Conservation (phyloP, 2,113 vertebrate species). For the Chionis minor region DNA sequence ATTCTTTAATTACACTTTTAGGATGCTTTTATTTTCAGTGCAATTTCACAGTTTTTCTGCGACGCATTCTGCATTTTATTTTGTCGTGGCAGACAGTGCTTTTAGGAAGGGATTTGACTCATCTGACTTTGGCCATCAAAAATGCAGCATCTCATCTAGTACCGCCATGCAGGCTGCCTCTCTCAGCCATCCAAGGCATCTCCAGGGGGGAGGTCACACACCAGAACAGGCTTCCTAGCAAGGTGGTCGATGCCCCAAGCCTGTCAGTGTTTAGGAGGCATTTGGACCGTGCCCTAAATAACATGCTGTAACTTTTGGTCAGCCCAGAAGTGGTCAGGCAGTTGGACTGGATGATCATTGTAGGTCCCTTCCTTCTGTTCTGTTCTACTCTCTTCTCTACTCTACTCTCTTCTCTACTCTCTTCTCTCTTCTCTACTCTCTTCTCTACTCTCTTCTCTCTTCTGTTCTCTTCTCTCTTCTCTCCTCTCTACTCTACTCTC, state of each 20-base stretch:
- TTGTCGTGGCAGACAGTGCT: background rate
- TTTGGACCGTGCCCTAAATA: background rate
- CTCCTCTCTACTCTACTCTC: too few species aligned
- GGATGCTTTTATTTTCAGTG: background rate
- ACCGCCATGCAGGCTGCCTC: background rate
- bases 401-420: too few species aligned
- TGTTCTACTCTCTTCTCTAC: too few species aligned
- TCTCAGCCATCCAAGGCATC: background rate
- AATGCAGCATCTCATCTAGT: background rate
- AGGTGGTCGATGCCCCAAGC: background rate
- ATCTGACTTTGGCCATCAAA: background rate
- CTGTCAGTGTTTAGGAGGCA: background rate
- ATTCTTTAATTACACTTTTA: background rate
- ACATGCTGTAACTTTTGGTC: background rate
- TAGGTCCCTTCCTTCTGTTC: background rate
- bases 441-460: too few species aligned
- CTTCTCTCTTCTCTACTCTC: too few species aligned
- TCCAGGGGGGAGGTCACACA: background rate
- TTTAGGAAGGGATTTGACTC: background rate
- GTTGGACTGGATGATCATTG: background rate
- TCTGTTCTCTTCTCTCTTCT: too few species aligned
- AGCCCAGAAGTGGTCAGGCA: background rate
- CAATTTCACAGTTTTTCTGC: background rate
- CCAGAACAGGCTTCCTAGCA: background rate
- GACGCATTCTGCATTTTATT: background rate